A percentile compares a stretch with the other conserved stretches of the same genome.
phyloP scores from a whole-genome alignment of 2,797 vertebrate species.

The Ctenosaura bakeri region DNA sequence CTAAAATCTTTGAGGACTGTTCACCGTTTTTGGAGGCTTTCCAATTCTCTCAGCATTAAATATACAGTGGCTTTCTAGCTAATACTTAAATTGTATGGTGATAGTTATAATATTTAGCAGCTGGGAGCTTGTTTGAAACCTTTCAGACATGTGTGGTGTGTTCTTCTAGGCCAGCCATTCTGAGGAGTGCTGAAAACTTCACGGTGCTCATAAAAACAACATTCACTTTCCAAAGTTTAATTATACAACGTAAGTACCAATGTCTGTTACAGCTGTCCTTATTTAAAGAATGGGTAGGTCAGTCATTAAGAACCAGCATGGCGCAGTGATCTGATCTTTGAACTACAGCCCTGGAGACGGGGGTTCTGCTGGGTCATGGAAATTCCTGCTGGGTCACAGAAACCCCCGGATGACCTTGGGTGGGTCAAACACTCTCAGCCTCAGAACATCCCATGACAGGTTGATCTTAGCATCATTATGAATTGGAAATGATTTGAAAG shows the following conservation, averaged over 20 bases:
- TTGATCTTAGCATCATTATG: too few relatives aligned
- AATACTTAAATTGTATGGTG: slow-evolving; percentile 41
- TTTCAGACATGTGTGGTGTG: slow-evolving; percentile 21
- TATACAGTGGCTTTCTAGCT: slow-evolving; percentile 46
- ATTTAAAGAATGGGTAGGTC: not conserved
- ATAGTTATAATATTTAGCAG: slow-evolving; percentile 35
- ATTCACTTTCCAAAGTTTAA: slow-evolving; percentile 89
- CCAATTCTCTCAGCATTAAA: not conserved
- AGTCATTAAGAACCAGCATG: too few relatives aligned
- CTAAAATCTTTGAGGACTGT: slow-evolving; percentile 31
- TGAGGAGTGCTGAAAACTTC: slow-evolving; percentile 90
- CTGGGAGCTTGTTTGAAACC: slow-evolving; percentile 12
- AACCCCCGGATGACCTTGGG: too few relatives aligned
- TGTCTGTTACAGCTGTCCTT: not conserved
- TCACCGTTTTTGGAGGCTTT: slow-evolving; percentile 25
- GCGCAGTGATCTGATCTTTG: too few relatives aligned
- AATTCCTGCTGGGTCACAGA: too few relatives aligned
- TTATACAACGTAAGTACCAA: slow-evolving; percentile 82
- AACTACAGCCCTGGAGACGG: too few relatives aligned
- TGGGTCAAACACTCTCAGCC: too few relatives aligned
- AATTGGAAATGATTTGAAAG: too few relatives aligned
- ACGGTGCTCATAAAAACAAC: slow-evolving; percentile 91
- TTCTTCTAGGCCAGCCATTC: slow-evolving; percentile 83
- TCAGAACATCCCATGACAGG: too few relatives aligned
- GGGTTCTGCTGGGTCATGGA: too few relatives aligned